Percentiles rank a stretch among this genome's conserved stretches.
phyloP scores from a whole-genome alignment of 2,113 vertebrate genomes.

The Scomber scombrus region DNA sequence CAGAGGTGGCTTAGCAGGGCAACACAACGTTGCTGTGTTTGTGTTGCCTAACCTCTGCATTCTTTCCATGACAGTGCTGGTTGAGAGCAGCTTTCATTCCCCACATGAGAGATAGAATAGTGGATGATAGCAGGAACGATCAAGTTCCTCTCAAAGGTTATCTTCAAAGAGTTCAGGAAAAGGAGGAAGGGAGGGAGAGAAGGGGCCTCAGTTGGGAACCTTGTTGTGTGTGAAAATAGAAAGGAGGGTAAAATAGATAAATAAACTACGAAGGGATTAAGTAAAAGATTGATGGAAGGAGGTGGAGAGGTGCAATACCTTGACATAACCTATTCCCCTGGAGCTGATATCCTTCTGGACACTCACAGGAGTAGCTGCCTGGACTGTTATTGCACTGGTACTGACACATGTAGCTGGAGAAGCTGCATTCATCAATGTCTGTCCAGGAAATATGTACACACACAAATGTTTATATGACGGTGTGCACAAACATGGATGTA shows the following conservation, averaged over 20 bases:
- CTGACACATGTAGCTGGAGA: conserved; percentile 93
- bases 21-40: conserved; percentile 63
- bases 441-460: conserved; percentile 34
- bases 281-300: conserved; percentile 12
- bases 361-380: conserved; percentile 92
- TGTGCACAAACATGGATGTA: not conserved
- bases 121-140: conserved; percentile 35
- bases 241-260: conserved; percentile 7
- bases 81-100: conserved; percentile 62
- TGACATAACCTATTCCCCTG: conserved; percentile 92
- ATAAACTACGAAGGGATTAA: conserved; percentile 9
- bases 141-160: conserved; percentile 12
- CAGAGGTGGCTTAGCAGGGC: conserved; percentile 61
- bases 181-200: conserved; percentile 8
- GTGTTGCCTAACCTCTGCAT: conserved; percentile 62
- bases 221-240: conserved; percentile 50
- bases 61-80: conserved; percentile 75
- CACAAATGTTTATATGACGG: not conserved
- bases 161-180: conserved; percentile 46
- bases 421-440: conserved; percentile 96
- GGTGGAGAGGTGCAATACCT: conserved; percentile 80
- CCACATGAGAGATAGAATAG: conserved; percentile 38
- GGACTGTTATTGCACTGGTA: conserved; percentile 94
- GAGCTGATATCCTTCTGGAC: conserved; percentile 95
- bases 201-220: not conserved